These are phyloP conservation scores for Drosophila sp. DNA, from an alignment of 1,140 invertebrate species.

Conservation along the genomic window DNA sequence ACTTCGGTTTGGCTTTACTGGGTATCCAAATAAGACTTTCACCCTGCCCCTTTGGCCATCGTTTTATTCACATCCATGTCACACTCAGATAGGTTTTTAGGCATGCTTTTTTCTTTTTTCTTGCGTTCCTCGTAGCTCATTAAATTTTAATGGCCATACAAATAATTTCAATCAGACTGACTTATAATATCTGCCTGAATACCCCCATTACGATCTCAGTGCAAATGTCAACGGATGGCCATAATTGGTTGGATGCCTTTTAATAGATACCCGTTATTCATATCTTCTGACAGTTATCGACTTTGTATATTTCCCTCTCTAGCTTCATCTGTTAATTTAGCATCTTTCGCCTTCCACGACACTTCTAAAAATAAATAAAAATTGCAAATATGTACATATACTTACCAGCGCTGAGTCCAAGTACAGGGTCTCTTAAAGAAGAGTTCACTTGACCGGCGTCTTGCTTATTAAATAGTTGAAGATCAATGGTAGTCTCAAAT, in stretches of 20 bases:
- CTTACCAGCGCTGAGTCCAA: no score
- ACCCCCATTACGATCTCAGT: conserved; percentile 4
- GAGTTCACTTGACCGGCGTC: no score
- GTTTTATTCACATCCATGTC: conserved; percentile 19
- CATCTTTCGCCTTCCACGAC: neutral
- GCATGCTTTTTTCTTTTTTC: conserved; percentile 15
- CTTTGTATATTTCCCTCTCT: conserved; percentile 20
- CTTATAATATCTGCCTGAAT: conserved; percentile 47
- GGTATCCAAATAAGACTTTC: neutral
- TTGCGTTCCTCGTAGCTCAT: conserved; percentile 47
- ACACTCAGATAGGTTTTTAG: conserved; percentile 12
- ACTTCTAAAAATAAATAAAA: no score
- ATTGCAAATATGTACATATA: no score
- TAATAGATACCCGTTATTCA: conserved; percentile 32
- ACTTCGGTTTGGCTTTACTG: neutral
- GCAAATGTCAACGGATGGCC: conserved; percentile 51
- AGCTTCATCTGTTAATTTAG: neutral
- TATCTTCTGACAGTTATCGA: conserved; percentile 56
- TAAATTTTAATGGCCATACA: conserved; percentile 48
- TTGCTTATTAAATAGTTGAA: no score
- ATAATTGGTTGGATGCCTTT: conserved; percentile 38
- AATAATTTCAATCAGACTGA: conserved; percentile 65
- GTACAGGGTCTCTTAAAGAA: no score
- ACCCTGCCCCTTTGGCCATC: conserved; percentile 4
- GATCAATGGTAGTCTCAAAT: no score